These are phyloP conservation scores for Drosophila truncata DNA, from an alignment of 1,140 invertebrate genomes.

Conservation along the genomic window DNA sequence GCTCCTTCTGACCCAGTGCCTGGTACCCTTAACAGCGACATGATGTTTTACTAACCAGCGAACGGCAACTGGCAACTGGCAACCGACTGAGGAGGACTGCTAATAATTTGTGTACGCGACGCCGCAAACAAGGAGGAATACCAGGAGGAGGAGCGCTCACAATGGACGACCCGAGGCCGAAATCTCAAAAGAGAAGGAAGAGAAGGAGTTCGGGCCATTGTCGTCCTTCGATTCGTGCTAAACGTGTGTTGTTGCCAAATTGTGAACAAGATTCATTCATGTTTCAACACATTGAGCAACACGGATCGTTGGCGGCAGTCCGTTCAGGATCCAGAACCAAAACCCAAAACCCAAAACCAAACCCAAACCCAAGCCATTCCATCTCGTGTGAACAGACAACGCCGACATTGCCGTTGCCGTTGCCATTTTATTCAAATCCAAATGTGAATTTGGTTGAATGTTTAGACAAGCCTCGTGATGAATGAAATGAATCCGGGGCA, in stretches of 20 bases:
- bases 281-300: slow-evolving; percentile 82
- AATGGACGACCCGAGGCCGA: slow-evolving; percentile 38
- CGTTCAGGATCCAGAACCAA: slow-evolving; percentile 5
- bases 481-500: slow-evolving; percentile 61
- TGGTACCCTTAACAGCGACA: slow-evolving; percentile 76
- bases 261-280: slow-evolving; percentile 83
- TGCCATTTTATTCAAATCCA: slow-evolving; percentile 24
- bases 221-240: slow-evolving; percentile 81
- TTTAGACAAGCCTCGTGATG: slow-evolving; percentile 36
- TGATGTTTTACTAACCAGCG: slow-evolving; percentile 81
- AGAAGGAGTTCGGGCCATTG: slow-evolving; percentile 50
- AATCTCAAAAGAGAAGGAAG: neutral
- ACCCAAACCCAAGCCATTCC: slow-evolving; percentile 16
- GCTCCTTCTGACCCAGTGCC: slow-evolving; percentile 53
- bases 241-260: slow-evolving; percentile 84
- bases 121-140: slow-evolving; percentile 32
- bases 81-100: slow-evolving; percentile 53
- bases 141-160: slow-evolving; percentile 28
- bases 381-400: slow-evolving; percentile 63
- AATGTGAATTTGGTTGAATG: neutral
- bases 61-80: slow-evolving; percentile 38
- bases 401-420: slow-evolving; percentile 30
- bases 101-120: slow-evolving; percentile 79
- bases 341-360: neutral
- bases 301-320: slow-evolving; percentile 29